Evolutionary conservation across 2,797 vertebrate genomes (phyloP), one percentile per base, ranked within the genome.

Genomic region (Lateolabrax maculatus): DNA sequence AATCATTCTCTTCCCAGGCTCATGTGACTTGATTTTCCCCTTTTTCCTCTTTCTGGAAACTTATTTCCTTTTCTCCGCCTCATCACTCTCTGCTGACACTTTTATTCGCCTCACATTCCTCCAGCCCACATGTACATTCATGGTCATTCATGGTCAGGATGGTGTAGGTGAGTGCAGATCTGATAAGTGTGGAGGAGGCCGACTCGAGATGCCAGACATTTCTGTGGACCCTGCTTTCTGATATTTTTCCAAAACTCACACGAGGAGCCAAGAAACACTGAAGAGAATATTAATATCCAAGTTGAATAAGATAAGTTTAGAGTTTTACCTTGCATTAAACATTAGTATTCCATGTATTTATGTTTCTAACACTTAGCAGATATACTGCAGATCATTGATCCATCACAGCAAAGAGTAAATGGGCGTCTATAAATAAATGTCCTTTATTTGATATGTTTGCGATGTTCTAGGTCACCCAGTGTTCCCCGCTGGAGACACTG

Each of bases 31-130:
- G 13, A 23, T 21, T 62, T 75, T 39, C 34, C 15, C 23, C 15
- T 8, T 27, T 63, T 69, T 43, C 46, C 37, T 63, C 44, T 41
- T 6, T 37, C 29, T 73, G 58, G 41, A 56, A 68, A 34, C 37
- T 9, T 27, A 16, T 36, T 44, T 77, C 52, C 60, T 43, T 63
- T 39, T 29, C 73, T 72, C 41, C 6, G 6, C 62, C 62, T 75
- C 69, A n/a, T 75, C 74, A 23, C 53, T 81, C 77, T 74, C 21
- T 37, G 46, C 81, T 46, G 66, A 75, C 70, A 41, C 64, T 67
- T 83, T 79, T 48, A 75, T 80, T 48, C 10, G 3, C 37, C 60
- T 83, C 71, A 34, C 86, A 86, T 88, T 90, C 86, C 61, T 79
- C 7, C 53, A 3, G 37, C 75, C 86, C 71, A 86, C 84, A 52